These are phyloP conservation scores for Seira sanloemensis DNA, from an alignment of 2,888 invertebrate genomes.

Conservation along the genomic window DNA sequence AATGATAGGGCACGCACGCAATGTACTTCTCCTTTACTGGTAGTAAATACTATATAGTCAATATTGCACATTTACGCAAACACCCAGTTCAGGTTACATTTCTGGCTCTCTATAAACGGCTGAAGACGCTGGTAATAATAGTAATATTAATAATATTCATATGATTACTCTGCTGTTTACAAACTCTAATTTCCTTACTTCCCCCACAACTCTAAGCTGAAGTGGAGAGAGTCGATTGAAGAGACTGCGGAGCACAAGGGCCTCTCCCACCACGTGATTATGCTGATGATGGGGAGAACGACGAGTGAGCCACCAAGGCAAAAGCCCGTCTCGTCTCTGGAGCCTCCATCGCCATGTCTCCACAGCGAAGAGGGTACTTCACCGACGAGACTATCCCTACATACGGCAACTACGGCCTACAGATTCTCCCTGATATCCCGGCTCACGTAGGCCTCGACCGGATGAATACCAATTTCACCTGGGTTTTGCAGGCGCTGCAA, in stretches of 20 bases:
- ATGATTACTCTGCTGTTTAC: constrained; percentile 9
- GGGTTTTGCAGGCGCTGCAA: background rate
- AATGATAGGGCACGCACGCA: too few species aligned
- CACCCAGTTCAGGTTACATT: too few species aligned
- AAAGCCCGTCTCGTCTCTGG: background rate
- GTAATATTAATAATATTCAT: constrained; percentile 29
- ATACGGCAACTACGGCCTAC: background rate
- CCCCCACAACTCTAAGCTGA: background rate
- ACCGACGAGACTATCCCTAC: background rate
- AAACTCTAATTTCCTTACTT: constrained; percentile 17
- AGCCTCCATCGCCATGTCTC: background rate
- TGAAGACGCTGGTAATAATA: constrained; percentile 18
- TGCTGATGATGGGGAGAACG: background rate
- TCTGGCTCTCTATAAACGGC: too few species aligned
- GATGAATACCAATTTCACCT: constrained; percentile 6
- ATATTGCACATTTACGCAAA: too few species aligned
- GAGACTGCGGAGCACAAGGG: too few species aligned
- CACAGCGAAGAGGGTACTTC: too few species aligned
- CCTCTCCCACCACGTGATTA: too few species aligned
- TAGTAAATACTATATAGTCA: too few species aligned
- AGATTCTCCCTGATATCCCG: too few species aligned
- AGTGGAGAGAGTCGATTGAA: background rate
- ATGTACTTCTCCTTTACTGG: too few species aligned
- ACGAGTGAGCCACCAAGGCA: background rate
- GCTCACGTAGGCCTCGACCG: background rate